Evolutionary conservation across 2,888 invertebrate genomes (phyloP).

Genomic region (Nymphalis urticae): DNA sequence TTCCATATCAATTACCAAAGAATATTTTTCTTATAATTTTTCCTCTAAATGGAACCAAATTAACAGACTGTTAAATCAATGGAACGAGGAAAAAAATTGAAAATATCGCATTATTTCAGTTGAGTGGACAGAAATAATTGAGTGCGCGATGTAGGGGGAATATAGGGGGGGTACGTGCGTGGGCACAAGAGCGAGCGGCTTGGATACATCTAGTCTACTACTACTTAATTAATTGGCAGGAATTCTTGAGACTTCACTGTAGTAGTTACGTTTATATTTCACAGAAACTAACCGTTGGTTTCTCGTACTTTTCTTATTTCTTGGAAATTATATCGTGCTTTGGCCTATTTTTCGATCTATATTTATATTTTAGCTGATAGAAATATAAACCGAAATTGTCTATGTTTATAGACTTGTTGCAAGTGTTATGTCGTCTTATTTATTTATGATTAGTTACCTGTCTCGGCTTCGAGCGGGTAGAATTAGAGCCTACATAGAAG

Average conservation of each 20-base stretch:
- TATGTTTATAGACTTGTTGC: too few species aligned
- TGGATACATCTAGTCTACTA: constrained; percentile 12
- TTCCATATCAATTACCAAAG: too few species aligned
- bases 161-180: constrained; percentile 30
- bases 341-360: too few species aligned
- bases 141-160: constrained; percentile 43
- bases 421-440: too few species aligned
- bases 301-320: neutral
- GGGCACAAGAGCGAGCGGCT: constrained; percentile 25
- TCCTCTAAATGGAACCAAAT: constrained; percentile 1
- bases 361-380: too few species aligned
- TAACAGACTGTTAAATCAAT: constrained; percentile 16
- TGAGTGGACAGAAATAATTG: constrained; percentile 63
- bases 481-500: too few species aligned
- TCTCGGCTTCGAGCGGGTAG: too few species aligned
- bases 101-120: constrained; percentile 51
- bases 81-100: constrained; percentile 35
- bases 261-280: neutral
- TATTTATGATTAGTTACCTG: too few species aligned
- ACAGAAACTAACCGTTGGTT: neutral
- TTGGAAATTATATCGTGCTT: neutral
- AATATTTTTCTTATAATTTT: constrained; percentile 2
- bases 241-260: constrained; percentile 1
- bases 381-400: too few species aligned
- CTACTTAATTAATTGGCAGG: constrained; percentile 12